These are phyloP conservation scores for Watsonalla cultraria DNA, from an alignment of 2,888 invertebrate species.

Conservation along the genomic window DNA sequence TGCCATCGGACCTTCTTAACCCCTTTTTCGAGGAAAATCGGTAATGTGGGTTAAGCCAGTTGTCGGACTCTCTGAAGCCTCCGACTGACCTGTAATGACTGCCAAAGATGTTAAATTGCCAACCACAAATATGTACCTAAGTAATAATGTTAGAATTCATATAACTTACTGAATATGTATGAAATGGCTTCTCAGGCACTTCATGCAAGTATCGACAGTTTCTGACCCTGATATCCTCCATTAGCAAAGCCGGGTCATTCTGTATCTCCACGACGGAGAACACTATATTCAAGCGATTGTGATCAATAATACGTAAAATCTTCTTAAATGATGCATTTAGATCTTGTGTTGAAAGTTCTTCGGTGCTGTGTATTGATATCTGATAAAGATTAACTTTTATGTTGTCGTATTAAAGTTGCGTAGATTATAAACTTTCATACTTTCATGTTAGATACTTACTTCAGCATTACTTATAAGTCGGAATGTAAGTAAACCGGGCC, in stretches of 20 bases:
- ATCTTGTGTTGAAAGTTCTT: slow-evolving; percentile 49
- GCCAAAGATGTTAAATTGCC: not conserved
- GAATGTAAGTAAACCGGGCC: slow-evolving; percentile 69
- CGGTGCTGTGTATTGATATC: slow-evolving; percentile 53
- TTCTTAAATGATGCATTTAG: slow-evolving; percentile 38
- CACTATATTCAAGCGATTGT: slow-evolving; percentile 30
- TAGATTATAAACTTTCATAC: too few species aligned
- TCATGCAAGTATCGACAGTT: slow-evolving; percentile 80
- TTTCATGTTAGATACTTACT: slow-evolving; percentile 40
- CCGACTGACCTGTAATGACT: too few species aligned
- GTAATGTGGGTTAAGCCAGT: too few species aligned
- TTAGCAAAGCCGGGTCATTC: slow-evolving; percentile 50
- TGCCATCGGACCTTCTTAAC: too few species aligned
- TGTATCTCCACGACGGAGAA: slow-evolving; percentile 58
- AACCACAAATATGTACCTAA: too few species aligned
- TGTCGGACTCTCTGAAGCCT: too few species aligned
- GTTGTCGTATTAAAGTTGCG: too few species aligned
- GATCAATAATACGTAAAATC: slow-evolving; percentile 20
- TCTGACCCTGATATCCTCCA: slow-evolving; percentile 64
- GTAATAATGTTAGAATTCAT: too few species aligned
- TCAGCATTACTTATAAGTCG: slow-evolving; percentile 57
- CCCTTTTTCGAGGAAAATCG: too few species aligned
- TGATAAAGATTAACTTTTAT: slow-evolving; percentile 13
- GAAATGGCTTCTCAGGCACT: slow-evolving; percentile 36
- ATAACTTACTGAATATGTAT: slow-evolving; percentile 44